A percentile compares a stretch with the other conserved stretches of the same genome.
Conservation (phyloP, 2,797 vertebrate species). For the Chiropotes sagulatus region DNA sequence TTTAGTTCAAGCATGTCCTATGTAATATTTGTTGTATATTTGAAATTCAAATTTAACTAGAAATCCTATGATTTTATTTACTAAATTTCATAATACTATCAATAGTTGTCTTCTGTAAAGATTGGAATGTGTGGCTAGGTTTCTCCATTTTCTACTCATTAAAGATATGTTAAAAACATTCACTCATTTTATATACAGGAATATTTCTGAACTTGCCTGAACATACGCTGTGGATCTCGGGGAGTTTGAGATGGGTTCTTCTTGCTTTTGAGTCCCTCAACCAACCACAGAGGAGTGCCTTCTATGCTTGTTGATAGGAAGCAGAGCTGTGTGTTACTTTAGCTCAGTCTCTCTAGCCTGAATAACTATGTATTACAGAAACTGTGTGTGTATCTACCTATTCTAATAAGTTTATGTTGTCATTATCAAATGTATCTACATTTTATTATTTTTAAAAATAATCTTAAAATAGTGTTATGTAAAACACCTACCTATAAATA, state of each 20-base stretch:
- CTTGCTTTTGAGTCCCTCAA: background rate
- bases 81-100: background rate
- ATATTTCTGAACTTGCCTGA: background rate
- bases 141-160: background rate
- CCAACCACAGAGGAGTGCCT: background rate
- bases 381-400: background rate
- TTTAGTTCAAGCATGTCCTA: background rate
- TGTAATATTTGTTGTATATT: background rate
- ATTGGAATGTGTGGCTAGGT: background rate
- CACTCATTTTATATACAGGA: background rate
- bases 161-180: background rate
- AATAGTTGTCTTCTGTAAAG: background rate
- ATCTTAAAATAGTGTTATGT: background rate
- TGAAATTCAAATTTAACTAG: conserved; percentile 30
- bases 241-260: background rate
- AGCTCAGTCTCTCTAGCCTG: background rate
- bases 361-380: background rate
- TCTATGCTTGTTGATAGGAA: background rate
- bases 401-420: background rate
- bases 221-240: background rate
- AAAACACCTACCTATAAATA: background rate
- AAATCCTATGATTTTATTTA: background rate
- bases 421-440: background rate
- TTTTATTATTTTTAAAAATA: background rate
- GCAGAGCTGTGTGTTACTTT: background rate